Evolutionary conservation across 2,888 invertebrate species (phyloP).

Genomic region (Pterostichus madidus): DNA sequence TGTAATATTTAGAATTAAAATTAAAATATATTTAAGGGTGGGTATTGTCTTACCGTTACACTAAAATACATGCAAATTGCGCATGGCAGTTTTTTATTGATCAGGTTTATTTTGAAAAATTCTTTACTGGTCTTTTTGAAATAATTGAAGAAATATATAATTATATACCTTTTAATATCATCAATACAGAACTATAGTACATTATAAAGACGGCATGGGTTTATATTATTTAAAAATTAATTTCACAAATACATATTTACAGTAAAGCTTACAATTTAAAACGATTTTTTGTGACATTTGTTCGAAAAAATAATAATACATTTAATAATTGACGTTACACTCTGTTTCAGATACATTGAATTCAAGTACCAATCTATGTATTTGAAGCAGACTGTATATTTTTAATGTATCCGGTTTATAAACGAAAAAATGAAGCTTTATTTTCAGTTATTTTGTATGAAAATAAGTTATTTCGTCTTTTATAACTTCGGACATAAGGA

Average conservation of each 20-base stretch:
- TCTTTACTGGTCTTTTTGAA: slow-evolving; percentile 17
- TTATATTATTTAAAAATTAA: slow-evolving; percentile 43
- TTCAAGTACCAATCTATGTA: slow-evolving; percentile 9
- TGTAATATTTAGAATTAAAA: slow-evolving; percentile 22
- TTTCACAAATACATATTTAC: slow-evolving; percentile 60
- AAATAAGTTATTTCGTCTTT: slow-evolving; percentile 27
- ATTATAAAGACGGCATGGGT: slow-evolving; percentile 56
- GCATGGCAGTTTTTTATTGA: no score
- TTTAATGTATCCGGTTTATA: slow-evolving; percentile 37
- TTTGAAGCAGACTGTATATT: slow-evolving; percentile 7
- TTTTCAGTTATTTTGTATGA: slow-evolving; percentile 35
- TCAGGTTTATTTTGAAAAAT: no score
- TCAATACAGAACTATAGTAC: slow-evolving; percentile 56
- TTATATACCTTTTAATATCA: slow-evolving; percentile 55
- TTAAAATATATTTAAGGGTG: not conserved
- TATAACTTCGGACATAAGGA: slow-evolving; percentile 10
- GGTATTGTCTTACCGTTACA: not conserved
- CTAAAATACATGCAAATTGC: no score
- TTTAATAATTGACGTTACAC: slow-evolving; percentile 25
- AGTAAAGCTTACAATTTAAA: slow-evolving; percentile 43
- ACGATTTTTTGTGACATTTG: slow-evolving; percentile 23
- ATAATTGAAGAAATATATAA: slow-evolving; percentile 44
- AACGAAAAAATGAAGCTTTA: slow-evolving; percentile 30
- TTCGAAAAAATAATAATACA: slow-evolving; percentile 38
- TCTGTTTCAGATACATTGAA: not conserved